Conservation (phyloP, 2,888 invertebrate genomes). For the Plagiodera versicolora region DNA sequence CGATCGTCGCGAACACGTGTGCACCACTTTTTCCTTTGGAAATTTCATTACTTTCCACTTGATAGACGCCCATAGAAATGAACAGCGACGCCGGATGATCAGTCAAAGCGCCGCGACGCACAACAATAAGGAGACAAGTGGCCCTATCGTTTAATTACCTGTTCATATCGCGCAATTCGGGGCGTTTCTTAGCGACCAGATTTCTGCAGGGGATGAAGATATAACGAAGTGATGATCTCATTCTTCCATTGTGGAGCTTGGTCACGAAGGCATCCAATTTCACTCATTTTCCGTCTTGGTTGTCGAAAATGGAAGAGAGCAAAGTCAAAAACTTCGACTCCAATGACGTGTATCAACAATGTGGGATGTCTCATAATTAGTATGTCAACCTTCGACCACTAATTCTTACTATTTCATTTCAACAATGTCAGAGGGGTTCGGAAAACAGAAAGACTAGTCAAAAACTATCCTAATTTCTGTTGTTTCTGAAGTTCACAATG, state of each 20-base stretch:
- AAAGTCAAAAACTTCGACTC: too few species aligned
- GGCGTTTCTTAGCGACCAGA: conserved; percentile 11
- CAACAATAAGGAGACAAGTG: conserved; percentile 37
- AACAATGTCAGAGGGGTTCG: too few species aligned
- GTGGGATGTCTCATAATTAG: too few species aligned
- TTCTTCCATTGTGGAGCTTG: conserved; percentile 3
- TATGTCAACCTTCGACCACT: too few species aligned
- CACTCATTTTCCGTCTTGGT: neutral
- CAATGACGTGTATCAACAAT: too few species aligned
- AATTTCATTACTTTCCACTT: conserved; percentile 10
- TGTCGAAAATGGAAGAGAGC: too few species aligned
- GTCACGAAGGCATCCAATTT: conserved; percentile 2
- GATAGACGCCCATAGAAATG: conserved; percentile 9
- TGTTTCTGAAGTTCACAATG: too few species aligned
- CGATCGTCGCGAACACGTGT: neutral
- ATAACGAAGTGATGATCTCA: conserved; percentile 3
- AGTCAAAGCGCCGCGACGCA: conserved; percentile 17
- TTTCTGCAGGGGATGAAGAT: neutral
- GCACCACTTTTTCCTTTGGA: neutral
- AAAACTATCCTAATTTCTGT: too few species aligned
- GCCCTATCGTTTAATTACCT: conserved; percentile 38
- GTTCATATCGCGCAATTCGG: conserved; percentile 11
- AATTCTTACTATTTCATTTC: too few species aligned
- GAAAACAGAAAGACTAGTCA: too few species aligned
- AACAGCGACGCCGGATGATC: conserved; percentile 9